These are phyloP conservation scores for Orchesella cincta DNA, from an alignment of 1,140 invertebrate genomes.

Conservation along the genomic window DNA sequence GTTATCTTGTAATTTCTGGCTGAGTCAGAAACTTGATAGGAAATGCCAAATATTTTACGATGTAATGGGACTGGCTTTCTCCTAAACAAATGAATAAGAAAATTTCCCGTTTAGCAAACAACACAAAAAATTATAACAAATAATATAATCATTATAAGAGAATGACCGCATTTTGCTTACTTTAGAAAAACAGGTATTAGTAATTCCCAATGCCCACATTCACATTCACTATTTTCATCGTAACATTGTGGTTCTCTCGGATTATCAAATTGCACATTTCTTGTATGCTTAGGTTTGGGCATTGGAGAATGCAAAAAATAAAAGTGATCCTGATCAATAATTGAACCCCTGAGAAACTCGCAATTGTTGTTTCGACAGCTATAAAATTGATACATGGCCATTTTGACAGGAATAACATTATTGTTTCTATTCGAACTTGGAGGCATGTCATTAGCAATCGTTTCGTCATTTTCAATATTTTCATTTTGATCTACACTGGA, in stretches of 20 bases:
- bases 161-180: not conserved
- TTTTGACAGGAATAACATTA: not conserved
- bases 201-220: constrained; percentile 38
- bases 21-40: not conserved
- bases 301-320: constrained; percentile 30
- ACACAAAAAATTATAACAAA: not conserved
- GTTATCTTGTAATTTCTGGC: not conserved
- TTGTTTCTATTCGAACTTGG: too few species aligned
- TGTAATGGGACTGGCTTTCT: constrained; percentile 1
- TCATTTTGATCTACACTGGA: not conserved
- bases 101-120: not conserved
- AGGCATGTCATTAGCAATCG: too few species aligned
- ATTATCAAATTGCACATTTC: too few species aligned
- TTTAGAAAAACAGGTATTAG: constrained; percentile 8
- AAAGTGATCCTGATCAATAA: constrained; percentile 20
- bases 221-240: not conserved
- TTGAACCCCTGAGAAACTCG: constrained; percentile 21
- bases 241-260: too few species aligned
- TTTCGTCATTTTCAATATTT: too few species aligned
- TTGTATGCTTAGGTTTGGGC: not conserved
- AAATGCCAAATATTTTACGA: constrained; percentile 4
- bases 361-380: constrained; percentile 39
- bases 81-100: not conserved
- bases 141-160: not conserved
- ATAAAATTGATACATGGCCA: constrained; percentile 26